Evolutionary conservation across 2,797 vertebrate genomes (phyloP).

Genomic region (Phoebastria nigripes): DNA sequence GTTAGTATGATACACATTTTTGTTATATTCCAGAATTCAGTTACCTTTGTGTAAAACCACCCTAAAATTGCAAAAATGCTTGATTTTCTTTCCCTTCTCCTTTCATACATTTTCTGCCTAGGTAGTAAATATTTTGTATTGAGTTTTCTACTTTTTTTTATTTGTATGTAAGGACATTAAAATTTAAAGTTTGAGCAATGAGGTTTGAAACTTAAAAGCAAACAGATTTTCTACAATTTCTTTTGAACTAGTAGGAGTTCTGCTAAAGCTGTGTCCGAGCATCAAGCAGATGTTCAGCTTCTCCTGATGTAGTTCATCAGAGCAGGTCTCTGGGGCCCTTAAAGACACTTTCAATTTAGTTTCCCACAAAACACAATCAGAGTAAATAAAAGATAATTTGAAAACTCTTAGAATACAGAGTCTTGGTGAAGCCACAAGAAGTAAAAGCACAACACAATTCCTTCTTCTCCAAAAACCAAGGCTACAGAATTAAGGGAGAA

Average conservation of each 20-base stretch:
- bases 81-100: not conserved
- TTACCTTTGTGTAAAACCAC: conserved; percentile 39
- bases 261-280: conserved; percentile 8
- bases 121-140: not conserved
- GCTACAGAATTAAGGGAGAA: not conserved
- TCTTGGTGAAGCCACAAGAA: not conserved
- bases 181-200: not conserved
- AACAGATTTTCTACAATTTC: conserved; percentile 22
- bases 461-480: not conserved
- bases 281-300: conserved; percentile 46
- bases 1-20: conserved; percentile 16
- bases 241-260: not conserved
- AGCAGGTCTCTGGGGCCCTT: conserved; percentile 26
- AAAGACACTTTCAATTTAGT: conserved; percentile 7
- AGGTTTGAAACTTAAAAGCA: conserved; percentile 26
- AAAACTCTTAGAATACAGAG: not conserved
- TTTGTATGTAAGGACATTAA: not conserved
- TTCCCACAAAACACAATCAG: conserved; percentile 1
- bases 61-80: not conserved
- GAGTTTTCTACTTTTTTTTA: not conserved
- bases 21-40: conserved; percentile 16
- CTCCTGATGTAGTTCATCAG: conserved; percentile 31
- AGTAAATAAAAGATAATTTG: not conserved
- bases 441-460: not conserved
- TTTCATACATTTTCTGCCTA: not conserved